Evolutionary conservation across 2,797 vertebrate species (phyloP).

Genomic region (Hydrolagus colliei): DNA sequence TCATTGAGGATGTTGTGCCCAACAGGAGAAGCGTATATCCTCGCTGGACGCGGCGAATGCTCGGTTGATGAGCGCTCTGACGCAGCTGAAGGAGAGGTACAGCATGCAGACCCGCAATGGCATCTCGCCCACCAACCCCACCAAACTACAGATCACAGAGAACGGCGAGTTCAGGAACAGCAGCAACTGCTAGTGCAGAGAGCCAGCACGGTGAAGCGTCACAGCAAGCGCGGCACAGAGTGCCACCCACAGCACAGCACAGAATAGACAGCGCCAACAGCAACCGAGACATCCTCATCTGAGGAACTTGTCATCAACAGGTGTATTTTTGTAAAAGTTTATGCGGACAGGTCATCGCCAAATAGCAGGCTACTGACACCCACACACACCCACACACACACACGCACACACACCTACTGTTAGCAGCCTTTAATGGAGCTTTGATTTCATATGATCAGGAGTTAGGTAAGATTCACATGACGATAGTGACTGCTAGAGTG

Average conservation of each 20-base stretch:
- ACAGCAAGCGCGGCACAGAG: neutral
- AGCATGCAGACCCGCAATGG: slow-evolving; percentile 97
- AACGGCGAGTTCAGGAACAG: slow-evolving; percentile 98
- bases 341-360: neutral
- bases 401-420: too few species aligned
- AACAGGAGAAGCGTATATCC: slow-evolving; percentile 92
- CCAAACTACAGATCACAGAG: slow-evolving; percentile 95
- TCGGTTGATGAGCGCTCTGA: slow-evolving; percentile 91
- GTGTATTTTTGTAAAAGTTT: slow-evolving; percentile 28
- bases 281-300: neutral
- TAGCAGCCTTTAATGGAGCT: too few species aligned
- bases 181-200: slow-evolving; percentile 81
- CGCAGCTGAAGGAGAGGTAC: slow-evolving; percentile 98
- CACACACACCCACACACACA: too few species aligned
- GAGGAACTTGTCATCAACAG: slow-evolving; percentile 9
- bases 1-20: slow-evolving; percentile 21
- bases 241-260: neutral
- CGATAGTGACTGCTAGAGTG: too few species aligned
- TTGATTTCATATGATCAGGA: too few species aligned
- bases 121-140: slow-evolving; percentile 96
- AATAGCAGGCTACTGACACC: neutral
- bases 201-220: slow-evolving; percentile 40
- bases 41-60: slow-evolving; percentile 92
- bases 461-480: too few species aligned
- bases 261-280: neutral